Evolutionary conservation across 2,113 vertebrate genomes (phyloP), one percentile per base, ranked within the genome.

Genomic region (Rousettus leschenaultii): DNA sequence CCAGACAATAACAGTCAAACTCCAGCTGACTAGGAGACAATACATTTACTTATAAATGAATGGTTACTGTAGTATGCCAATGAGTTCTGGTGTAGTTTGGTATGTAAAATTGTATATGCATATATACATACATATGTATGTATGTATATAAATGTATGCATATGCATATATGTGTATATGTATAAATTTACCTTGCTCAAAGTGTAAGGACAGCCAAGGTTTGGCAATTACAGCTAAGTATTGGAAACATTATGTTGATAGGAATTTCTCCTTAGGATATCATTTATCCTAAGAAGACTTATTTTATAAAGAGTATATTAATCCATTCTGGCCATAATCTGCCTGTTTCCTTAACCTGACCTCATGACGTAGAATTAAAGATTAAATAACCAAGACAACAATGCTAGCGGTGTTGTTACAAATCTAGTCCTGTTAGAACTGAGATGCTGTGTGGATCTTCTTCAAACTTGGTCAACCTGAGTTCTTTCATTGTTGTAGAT

Each of bases 241-340:
- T 45, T 91, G 65, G 0, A 86, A 91, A 74, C 51, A 68, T 26
- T 77, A 74, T 68, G 57, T 80, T 89, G 30, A 30, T 24, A 26
- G 0, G 21, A 33, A 80, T 1, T 74, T 84, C 12, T 48, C 4
- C 22, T 66, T 26, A 28, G 45, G 6, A 45, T 89, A 24, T 38
- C 14, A 61, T 26, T n/a, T n/a, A 68, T 68, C 2, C 22, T 22
- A 33, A 63, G 14, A 75, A 51, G 4, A 66, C 24, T 16, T 24
- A 59, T 21, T 83, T 90, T 71, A 35, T 30, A 51, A 28, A 92
- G 51, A 13, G 0, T 28, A 14, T 71, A 71, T 61, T 8, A 78
- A 3, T 12, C 33, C 28, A 33, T 78, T 79, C 28, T 84, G 30
- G 2, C 19, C 3, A 26, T 57, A 84, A 38, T 40, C 1, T 79